phyloP scores from a whole-genome alignment of 2,113 vertebrate species.

The Nothocercus julius region DNA sequence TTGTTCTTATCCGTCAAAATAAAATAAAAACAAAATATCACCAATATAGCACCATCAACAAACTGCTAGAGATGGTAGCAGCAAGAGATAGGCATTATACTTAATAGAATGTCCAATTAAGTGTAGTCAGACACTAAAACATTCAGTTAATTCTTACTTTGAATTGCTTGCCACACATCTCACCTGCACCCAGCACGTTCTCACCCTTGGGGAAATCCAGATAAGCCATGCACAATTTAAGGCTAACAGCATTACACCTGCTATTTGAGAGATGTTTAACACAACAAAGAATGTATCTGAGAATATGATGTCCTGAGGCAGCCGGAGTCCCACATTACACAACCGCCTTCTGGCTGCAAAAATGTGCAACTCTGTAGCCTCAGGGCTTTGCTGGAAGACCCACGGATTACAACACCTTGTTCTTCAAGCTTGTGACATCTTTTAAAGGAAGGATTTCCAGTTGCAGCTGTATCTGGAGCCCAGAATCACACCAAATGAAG shows the following conservation, averaged over 20 bases:
- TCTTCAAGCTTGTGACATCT: constrained; percentile 4
- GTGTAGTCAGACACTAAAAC: neutral
- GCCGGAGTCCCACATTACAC: neutral
- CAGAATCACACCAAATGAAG: neutral
- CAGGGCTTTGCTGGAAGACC: constrained; percentile 6
- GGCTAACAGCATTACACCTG: neutral
- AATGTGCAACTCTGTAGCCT: neutral
- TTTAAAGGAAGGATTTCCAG: constrained; percentile 49
- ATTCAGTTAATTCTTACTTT: neutral
- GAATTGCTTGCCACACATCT: neutral
- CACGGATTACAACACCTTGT: neutral
- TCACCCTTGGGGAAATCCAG: neutral
- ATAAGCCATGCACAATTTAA: neutral
- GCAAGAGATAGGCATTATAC: neutral
- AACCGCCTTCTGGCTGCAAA: neutral
- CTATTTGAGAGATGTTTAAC: neutral
- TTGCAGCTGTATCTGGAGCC: constrained; percentile 15
- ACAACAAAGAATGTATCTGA: neutral
- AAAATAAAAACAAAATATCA: no score
- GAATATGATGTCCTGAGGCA: neutral
- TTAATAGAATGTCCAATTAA: no score
- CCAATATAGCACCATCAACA: no score
- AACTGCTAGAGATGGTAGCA: neutral
- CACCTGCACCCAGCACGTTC: neutral
- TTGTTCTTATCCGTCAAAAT: neutral